Evolutionary conservation across 2,113 vertebrate species (phyloP), one percentile per base, ranked within the genome.

Genomic region (Tenrec ecaudatus): DNA sequence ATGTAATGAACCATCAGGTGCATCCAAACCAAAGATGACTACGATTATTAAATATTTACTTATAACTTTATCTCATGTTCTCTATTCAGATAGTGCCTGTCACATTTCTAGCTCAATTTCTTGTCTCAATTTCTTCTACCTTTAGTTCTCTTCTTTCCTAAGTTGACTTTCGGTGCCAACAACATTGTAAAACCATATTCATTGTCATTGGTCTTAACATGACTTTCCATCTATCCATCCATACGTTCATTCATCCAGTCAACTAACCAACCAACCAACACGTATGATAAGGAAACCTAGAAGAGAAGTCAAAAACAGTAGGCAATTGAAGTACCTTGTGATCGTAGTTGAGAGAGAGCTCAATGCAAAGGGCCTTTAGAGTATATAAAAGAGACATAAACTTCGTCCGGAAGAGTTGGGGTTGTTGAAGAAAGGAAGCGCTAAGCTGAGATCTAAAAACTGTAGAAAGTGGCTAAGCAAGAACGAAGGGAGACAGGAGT

Each of bases 81-180:
- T 73, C 25, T 20, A 27, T 87, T 89, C 33, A 57, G 19, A 4
- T 80, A 77, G 4, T 87, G n/a, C 77, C 75, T 86, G 2, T 38
- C 2, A 10, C 64, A 31, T 80, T 89, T 23, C n/a, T 80, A 83
- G 60, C 75, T 58, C 66, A 87, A 0, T 57, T 95, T 47, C 15
- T 85, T 77, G 3, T 76, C 31, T 73, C 43, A 53, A 3, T 64
- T 36, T 69, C 1, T 71, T 85, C 81, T 1, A 60, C 71, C 27
- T 87, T n/a, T 87, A 31, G 22, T 75, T 90, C 36, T 91, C 10
- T 47, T 88, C 47, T 82, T 81, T 81, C 94, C 36, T 75, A 90
- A 85, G 77, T 33, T 91, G 69, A 91, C 17, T 86, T 88, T 82
- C 69, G 58, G 16, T 88, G n/a, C 53, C 76, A 89, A 17, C 73